A percentile compares a stretch with the other conserved stretches of the same genome.
Conservation (phyloP, 1,140 invertebrate species). For the Bombyx mandarina region DNA sequence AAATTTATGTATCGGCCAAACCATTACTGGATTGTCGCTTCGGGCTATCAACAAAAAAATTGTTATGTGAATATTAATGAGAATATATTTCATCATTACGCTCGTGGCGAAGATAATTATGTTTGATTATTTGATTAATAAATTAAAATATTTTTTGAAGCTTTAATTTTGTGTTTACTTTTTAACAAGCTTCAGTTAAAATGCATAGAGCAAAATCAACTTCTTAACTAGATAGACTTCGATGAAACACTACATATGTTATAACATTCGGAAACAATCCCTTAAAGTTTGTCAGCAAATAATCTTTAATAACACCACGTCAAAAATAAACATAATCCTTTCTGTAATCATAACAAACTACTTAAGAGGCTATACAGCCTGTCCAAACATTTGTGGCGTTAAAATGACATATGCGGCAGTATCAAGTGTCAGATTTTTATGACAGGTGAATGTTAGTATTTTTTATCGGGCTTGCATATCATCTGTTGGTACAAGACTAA, state of each 20-base stretch:
- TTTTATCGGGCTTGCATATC: slow-evolving; percentile 23
- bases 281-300: no score
- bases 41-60: slow-evolving; percentile 25
- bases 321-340: background rate
- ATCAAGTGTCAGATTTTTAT: slow-evolving; percentile 19
- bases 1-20: slow-evolving; percentile 58
- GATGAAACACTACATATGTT: no score
- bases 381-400: slow-evolving; percentile 12
- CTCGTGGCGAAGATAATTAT: no score
- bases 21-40: slow-evolving; percentile 59
- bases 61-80: background rate
- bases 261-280: no score
- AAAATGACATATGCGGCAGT: slow-evolving; percentile 18
- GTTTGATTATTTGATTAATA: no score
- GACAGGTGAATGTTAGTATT: slow-evolving; percentile 21
- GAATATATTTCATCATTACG: background rate
- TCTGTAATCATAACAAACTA: slow-evolving; percentile 6
- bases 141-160: no score
- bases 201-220: no score
- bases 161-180: no score
- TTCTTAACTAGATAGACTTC: no score
- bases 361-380: slow-evolving; percentile 13
- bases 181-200: no score
- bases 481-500: slow-evolving; percentile 18
- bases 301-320: no score